Evolutionary conservation across 2,797 vertebrate species (phyloP).

Genomic region (Leptoclinus maculatus): DNA sequence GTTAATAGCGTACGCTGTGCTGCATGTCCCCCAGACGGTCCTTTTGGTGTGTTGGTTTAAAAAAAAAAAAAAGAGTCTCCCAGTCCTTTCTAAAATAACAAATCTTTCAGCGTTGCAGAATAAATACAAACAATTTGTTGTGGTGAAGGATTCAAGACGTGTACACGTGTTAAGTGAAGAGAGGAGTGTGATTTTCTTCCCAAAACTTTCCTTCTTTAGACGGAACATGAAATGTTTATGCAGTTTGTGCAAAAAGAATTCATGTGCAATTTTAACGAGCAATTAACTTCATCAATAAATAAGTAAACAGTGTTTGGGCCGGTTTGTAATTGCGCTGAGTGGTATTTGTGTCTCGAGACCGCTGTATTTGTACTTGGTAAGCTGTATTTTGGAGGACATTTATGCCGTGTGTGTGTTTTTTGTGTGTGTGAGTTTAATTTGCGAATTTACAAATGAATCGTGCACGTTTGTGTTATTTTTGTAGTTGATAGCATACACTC

Average conservation of each 20-base stretch:
- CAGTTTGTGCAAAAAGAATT: constrained; percentile 65
- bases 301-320: constrained; percentile 60
- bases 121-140: constrained; percentile 68
- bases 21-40: constrained; percentile 54
- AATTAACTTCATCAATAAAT: constrained; percentile 76
- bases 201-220: constrained; percentile 55
- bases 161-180: constrained; percentile 54
- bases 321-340: constrained; percentile 51
- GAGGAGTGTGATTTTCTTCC: constrained; percentile 16
- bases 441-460: constrained; percentile 20
- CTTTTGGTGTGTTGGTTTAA: constrained; percentile 44
- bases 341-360: constrained; percentile 56
- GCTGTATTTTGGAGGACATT: constrained; percentile 51
- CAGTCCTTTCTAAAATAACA: constrained; percentile 41
- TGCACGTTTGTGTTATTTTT: constrained; percentile 54
- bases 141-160: constrained; percentile 51
- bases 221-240: constrained; percentile 64
- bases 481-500: constrained; percentile 45
- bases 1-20: constrained; percentile 61
- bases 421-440: constrained; percentile 24
- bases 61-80: constrained; percentile 1
- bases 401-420: constrained; percentile 19
- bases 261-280: constrained; percentile 69
- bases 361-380: constrained; percentile 45
- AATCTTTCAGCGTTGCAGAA: constrained; percentile 52